Evolutionary conservation across 1,140 invertebrate species (phyloP).

Genomic region (Himalopsyche phryganea): DNA sequence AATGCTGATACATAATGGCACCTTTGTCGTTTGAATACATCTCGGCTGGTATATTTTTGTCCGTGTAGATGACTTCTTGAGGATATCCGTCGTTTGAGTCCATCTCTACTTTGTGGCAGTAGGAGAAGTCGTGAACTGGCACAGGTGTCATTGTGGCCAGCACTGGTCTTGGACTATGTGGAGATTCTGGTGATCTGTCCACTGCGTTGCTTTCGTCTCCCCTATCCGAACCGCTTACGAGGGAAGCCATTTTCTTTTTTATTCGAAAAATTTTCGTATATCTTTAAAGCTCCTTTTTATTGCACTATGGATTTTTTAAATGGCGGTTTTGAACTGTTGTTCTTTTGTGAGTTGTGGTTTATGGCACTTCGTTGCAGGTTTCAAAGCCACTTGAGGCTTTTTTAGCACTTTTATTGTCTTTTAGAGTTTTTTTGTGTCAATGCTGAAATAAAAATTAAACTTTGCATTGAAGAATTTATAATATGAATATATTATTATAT

Average conservation of each 20-base stretch:
- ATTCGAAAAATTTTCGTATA: conserved; percentile 23
- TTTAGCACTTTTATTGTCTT: not conserved
- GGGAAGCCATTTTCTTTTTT: conserved; percentile 31
- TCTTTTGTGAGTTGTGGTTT: not conserved
- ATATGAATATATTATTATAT: not conserved
- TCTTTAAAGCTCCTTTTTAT: conserved; percentile 1
- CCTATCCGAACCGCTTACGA: conserved; percentile 26
- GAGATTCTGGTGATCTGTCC: conserved; percentile 44
- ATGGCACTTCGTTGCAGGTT: conserved; percentile 23
- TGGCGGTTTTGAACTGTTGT: too few species aligned
- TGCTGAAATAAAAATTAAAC: not conserved
- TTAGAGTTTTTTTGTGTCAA: conserved; percentile 1
- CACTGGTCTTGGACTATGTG: conserved; percentile 63
- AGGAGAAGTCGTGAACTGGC: conserved; percentile 55
- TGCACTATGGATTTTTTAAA: too few species aligned
- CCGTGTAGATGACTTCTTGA: conserved; percentile 39
- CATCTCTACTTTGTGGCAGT: conserved; percentile 55
- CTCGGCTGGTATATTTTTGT: conserved; percentile 28
- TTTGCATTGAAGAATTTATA: not conserved
- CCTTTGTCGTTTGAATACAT: conserved; percentile 41
- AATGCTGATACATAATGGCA: conserved; percentile 51
- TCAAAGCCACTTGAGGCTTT: not conserved
- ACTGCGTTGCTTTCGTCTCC: conserved; percentile 14
- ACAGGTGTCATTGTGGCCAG: conserved; percentile 69
- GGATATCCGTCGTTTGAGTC: conserved; percentile 52